Percentiles rank a stretch among this genome's conserved stretches.
Conservation (phyloP, 2,113 vertebrate species). For the Thryonomys swinderianus region DNA sequence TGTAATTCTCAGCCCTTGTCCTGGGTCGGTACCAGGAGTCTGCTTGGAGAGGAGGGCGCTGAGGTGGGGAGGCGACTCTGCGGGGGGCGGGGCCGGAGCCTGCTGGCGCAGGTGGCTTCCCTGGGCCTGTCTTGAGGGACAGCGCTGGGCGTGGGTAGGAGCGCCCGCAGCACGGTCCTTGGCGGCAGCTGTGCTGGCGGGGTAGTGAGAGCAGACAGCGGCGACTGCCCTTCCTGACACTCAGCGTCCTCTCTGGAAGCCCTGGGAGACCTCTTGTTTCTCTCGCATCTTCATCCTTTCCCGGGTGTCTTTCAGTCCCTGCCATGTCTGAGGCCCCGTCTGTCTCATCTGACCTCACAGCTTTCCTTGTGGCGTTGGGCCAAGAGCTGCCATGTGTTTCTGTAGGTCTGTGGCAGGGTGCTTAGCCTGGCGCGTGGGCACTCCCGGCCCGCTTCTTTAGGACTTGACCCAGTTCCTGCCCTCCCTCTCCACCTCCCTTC, state of each 20-base stretch:
- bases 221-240: background rate
- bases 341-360: background rate
- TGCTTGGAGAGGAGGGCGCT: background rate
- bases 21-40: background rate
- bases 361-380: background rate
- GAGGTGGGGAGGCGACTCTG: background rate
- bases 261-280: background rate
- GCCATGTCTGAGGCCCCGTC: background rate
- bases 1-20: conserved; percentile 58
- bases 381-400: background rate
- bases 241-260: background rate
- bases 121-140: background rate
- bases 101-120: background rate
- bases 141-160: background rate
- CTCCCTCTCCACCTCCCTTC: background rate
- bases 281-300: background rate
- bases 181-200: rapidly evolving
- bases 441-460: background rate
- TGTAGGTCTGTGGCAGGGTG: background rate
- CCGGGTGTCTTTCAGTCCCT: background rate
- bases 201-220: rapidly evolving
- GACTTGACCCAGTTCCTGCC: background rate
- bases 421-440: background rate
- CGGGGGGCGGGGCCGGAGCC: background rate
- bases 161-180: rapidly evolving